These are phyloP conservation scores for Coenonympha glycerion DNA, from an alignment of 2,888 invertebrate species.

Conservation along the genomic window DNA sequence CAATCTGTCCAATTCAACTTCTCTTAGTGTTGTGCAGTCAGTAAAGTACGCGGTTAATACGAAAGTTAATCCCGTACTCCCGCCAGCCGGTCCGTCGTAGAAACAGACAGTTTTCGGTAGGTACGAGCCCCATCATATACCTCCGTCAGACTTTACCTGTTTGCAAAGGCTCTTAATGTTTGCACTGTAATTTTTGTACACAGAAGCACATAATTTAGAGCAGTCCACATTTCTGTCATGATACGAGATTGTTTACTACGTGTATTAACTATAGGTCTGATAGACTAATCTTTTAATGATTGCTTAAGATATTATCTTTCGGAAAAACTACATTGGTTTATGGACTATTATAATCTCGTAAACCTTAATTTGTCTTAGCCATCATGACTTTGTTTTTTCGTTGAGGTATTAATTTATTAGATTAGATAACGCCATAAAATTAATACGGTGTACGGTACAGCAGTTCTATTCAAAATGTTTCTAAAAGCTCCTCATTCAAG, in stretches of 20 bases:
- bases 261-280: neutral
- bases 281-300: conserved; percentile 2
- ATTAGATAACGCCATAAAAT: neutral
- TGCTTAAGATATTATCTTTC: neutral
- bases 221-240: neutral
- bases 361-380: neutral
- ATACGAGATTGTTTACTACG: neutral
- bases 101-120: too few relatives aligned
- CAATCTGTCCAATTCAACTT: too few relatives aligned
- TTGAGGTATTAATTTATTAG: neutral
- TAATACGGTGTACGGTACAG: too few relatives aligned
- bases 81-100: too few relatives aligned
- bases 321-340: neutral
- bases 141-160: neutral
- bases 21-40: too few relatives aligned
- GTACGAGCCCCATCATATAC: too few relatives aligned
- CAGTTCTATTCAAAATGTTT: too few relatives aligned
- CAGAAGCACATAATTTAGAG: too few relatives aligned
- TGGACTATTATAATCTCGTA: neutral
- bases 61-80: too few relatives aligned
- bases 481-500: too few relatives aligned
- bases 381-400: neutral
- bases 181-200: neutral
- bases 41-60: too few relatives aligned
- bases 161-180: neutral